Evolutionary conservation across 2,888 invertebrate genomes (phyloP), one percentile per base, ranked within the genome.

Genomic region (Parasteatoda lunata): DNA sequence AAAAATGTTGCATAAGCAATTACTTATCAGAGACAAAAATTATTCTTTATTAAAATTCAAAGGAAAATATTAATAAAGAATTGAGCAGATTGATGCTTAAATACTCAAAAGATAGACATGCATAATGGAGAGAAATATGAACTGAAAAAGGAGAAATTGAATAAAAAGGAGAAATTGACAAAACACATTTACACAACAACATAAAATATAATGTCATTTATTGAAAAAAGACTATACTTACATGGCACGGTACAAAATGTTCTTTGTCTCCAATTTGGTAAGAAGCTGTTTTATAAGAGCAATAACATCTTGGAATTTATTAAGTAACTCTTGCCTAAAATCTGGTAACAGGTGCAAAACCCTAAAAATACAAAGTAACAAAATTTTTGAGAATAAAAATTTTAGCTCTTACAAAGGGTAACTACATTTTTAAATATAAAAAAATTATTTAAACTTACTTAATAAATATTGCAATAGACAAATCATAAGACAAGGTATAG

Each of bases 401-500:
- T 11, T 54, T 1, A 9, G 11, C 54, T 54, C 11, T 54, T 30
- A 30, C 30, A 30, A 30, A 30, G 30, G 30, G 4, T 54, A 54
- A 11, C 8, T 54, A 3, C 13, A 54, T 54, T 11, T 4, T 11
- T 4, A 4, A 11, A 3, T 54, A 54, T 54, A 54, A 30, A 30
- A n/a, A 30, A 59, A 13, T 8, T 51, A 45, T 70, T 66, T 47
- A 65, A 15, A 89, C 90, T 95, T 93, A 97, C 97, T 97, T 92
- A 75, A 90, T 88, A 65, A 90, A 89, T 72, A 90, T 89, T 11
- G 90, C 90, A 79, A 90, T 90, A 6, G 96, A 94, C 89, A 98
- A 95, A 92, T 98, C 98, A 81, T 96, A 95, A 45, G 98, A 97
- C 81, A 98, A 93, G 72, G 96, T 94, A 91, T 96, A 97, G 0